Base-by-base conservation (phyloP, 2,888 invertebrate species). In the Heterodera filipjevi region DNA sequence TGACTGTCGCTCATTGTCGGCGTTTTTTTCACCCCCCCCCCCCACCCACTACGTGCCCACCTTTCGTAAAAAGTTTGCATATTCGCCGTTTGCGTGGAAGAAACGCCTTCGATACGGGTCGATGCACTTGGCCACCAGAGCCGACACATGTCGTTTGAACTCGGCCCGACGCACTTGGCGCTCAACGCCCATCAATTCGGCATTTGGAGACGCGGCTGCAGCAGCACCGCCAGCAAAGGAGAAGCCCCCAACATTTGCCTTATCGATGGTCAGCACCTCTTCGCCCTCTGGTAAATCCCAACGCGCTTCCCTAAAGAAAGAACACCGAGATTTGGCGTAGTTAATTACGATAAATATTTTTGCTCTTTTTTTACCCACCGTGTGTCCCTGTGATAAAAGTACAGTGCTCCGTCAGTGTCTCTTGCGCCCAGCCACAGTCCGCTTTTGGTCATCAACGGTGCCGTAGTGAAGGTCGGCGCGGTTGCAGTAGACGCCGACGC, bases 361-460 rank as follows among this genome's bases (percentile, higher is more conserved):
- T 59, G 6, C 3, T 10, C 10, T 59, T n/a, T 6, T 19, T 39
- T 22, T 32, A 53, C 27, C 66, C 33, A 71, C 77, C 77, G 72
- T n/a, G 77, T 77, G 32, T 70, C 53, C n/a, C n/a, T 84, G 78
- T 84, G 80, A 90, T 96, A 98, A 91, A 95, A 98, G 90, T 96
- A 97, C 0, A 93, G 92, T 82, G 95, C 92, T 0, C 96, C 96
- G 77, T 93, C 93, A 3, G 92, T 90, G 89, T 96, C 95, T 81
- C 92, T 92, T 0, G 94, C 94, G 85, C 93, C 93, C 86, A 94
- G 94, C 97, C 97, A 98, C 88, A 93, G 92, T 0, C 79, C 79
- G n/a, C 77, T 77, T 64, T 71, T 79, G 59, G 49, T 68, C 22
- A 79, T 70, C n/a, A 71, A 93, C 93, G 0, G 95, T n/a, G 39